Evolutionary conservation across 2,797 vertebrate genomes (phyloP).

Genomic region (Menidia menidia): DNA sequence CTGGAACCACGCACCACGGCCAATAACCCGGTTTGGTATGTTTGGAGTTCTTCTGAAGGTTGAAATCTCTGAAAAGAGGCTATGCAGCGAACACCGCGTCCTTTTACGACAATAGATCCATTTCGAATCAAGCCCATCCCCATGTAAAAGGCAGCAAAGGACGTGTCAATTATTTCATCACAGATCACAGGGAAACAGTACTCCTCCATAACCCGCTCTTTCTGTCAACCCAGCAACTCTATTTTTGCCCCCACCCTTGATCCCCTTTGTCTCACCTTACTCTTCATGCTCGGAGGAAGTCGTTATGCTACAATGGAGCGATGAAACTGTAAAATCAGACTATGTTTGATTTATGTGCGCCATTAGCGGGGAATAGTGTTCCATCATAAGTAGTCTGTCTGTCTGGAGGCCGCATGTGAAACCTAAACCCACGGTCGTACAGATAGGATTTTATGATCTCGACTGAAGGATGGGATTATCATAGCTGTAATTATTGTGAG

Average conservation of each 20-base stretch:
- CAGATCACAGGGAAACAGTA: conserved; percentile 37
- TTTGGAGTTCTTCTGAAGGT: conserved; percentile 22
- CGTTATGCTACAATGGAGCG: conserved; percentile 59
- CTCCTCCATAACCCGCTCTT: conserved; percentile 12
- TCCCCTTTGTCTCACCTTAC: conserved; percentile 64
- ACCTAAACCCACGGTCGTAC: conserved; percentile 59
- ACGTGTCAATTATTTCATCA: conserved; percentile 48
- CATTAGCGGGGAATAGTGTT: conserved; percentile 76
- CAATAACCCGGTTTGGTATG: conserved; percentile 13
- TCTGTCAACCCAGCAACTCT: conserved; percentile 30
- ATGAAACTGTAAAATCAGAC: conserved; percentile 72
- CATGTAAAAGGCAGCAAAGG: conserved; percentile 12
- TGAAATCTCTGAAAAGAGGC: conserved; percentile 29
- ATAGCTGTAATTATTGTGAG: conserved; percentile 67
- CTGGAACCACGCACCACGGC: conserved; percentile 18
- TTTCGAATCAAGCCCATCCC: conserved; percentile 6
- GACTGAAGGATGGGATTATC: conserved; percentile 67
- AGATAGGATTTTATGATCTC: conserved; percentile 70
- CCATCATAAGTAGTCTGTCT: conserved; percentile 71
- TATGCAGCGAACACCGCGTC: conserved; percentile 10
- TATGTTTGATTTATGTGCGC: conserved; percentile 73
- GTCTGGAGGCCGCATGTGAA: conserved; percentile 66
- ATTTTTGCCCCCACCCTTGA: conserved; percentile 37
- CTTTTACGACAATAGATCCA: conserved; percentile 25
- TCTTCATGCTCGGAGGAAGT: conserved; percentile 56